Base-by-base conservation (phyloP, 2,113 vertebrate species). In the Etheostoma spectabile region DNA sequence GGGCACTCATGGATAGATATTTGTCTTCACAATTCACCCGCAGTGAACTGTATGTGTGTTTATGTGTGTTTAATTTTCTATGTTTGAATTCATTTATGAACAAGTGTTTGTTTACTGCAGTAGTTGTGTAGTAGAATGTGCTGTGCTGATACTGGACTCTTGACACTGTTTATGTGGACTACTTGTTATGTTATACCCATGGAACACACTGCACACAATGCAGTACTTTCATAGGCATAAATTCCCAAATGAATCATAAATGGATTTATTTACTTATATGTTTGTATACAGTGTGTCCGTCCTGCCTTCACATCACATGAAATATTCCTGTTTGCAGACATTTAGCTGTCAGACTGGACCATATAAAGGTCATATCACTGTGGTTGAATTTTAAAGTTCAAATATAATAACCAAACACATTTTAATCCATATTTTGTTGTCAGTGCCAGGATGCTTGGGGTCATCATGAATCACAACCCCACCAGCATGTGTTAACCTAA, bases 401-500 rank as follows among this genome's bases (percentile, higher is more conserved):
- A 73, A 33, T 38, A 48, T 82, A 88, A 74, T 75, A 74, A 62
- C 49, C 59, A 33, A 48, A 10, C 63, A 67, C 22, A 46, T 59
- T 80, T 64, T 82, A 67, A 86, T 86, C 68, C 69, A 74, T 84
- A 80, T 77, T 78, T 69, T 80, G 57, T 82, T 85, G 63, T 78
- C 51, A 63, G 59, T 56, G 75, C 67, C 64, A 61, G 48, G 45
- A 51, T 49, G 82, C 84, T 80, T 63, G 38, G 67, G 84, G 87
- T 80, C 68, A 69, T 82, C 42, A 22, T 74, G 79, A 83, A 91
- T 88, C 88, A 90, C 30, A 87, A 72, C 33, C 71, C 73, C 64
- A 71, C 76, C 69, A 89, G 79, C 59, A 19, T 87, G 86, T 80
- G 84, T 87, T 82, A 83, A 86, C 70, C 80, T 85, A 74, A 88